Evolutionary conservation across 1,140 invertebrate genomes (phyloP).

Genomic region (Zaprionus camerounensis): DNA sequence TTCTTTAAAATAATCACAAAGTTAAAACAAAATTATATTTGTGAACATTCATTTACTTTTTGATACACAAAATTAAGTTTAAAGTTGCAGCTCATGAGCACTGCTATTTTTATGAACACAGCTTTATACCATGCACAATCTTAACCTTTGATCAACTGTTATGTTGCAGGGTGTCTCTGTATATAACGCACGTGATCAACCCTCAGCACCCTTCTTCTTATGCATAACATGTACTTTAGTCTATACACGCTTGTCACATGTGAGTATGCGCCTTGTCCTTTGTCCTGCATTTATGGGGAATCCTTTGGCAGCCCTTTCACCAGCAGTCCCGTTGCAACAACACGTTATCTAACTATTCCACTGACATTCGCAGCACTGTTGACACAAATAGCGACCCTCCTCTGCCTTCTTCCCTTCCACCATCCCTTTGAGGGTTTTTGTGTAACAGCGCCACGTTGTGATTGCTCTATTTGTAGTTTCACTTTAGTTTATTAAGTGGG

Average conservation of each 20-base stretch:
- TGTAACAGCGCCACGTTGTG: neutral
- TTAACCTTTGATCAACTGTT: neutral
- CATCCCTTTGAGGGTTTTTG: neutral
- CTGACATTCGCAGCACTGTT: neutral
- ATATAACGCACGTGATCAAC: neutral
- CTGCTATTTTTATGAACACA: too few species aligned
- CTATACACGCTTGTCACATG: neutral
- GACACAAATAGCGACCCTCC: neutral
- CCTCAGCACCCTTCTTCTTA: neutral
- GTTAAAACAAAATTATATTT: too few species aligned
- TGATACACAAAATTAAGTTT: too few species aligned
- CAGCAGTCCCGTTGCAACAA: neutral
- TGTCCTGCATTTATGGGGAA: neutral
- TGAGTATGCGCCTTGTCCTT: neutral
- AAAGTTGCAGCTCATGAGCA: too few species aligned
- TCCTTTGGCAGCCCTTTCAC: neutral
- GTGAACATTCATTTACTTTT: too few species aligned
- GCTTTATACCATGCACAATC: too few species aligned
- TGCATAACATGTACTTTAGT: neutral
- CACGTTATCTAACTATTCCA: constrained; percentile 1
- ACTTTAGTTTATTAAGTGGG: constrained; percentile 25
- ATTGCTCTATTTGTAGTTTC: constrained; percentile 1
- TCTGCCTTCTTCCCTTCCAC: neutral
- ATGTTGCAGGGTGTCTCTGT: neutral
- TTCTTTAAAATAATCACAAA: too few species aligned